A percentile compares a stretch with the other conserved stretches of the same genome.
These are phyloP conservation scores for Rhyacichthys aspro DNA, from an alignment of 2,797 vertebrate species.

Conservation along the genomic window DNA sequence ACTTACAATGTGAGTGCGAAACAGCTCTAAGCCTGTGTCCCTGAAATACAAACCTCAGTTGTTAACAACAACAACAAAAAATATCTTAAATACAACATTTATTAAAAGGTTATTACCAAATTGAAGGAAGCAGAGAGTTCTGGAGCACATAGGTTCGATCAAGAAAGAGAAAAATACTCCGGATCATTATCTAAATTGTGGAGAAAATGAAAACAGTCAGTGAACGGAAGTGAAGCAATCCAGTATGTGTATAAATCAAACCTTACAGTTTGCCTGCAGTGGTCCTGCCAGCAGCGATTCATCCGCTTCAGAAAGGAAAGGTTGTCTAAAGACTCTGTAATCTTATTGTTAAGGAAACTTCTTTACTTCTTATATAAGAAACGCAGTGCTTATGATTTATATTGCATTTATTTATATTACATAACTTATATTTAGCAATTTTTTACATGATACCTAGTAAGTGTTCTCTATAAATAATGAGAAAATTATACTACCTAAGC, in stretches of 20 bases:
- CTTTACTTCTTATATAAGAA: constrained; percentile 5
- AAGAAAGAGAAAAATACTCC: constrained; percentile 99
- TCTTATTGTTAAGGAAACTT: constrained; percentile 58
- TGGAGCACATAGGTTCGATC: constrained; percentile 99
- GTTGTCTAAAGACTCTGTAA: constrained; percentile 93
- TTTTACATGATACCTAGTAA: no score
- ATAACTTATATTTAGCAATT: no score
- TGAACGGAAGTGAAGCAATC: background rate
- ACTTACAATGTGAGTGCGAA: constrained; percentile 97
- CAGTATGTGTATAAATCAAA: constrained; percentile 70
- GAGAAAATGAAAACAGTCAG: background rate
- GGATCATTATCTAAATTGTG: constrained; percentile 85
- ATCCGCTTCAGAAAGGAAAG: constrained; percentile 97
- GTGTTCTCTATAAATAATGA: no score
- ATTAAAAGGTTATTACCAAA: constrained; percentile 86
- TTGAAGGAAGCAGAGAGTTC: constrained; percentile 98
- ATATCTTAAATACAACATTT: background rate
- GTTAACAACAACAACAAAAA: background rate
- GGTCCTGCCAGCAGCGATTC: constrained; percentile 99
- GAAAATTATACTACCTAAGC: no score
- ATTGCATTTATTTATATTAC: background rate
- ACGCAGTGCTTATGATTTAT: background rate
- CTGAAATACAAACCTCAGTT: constrained; percentile 68
- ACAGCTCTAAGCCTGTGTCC: constrained; percentile 98
- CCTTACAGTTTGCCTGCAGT: constrained; percentile 98